Conservation (phyloP, 2,888 invertebrate genomes). For the Lithophane ornitopus region DNA sequence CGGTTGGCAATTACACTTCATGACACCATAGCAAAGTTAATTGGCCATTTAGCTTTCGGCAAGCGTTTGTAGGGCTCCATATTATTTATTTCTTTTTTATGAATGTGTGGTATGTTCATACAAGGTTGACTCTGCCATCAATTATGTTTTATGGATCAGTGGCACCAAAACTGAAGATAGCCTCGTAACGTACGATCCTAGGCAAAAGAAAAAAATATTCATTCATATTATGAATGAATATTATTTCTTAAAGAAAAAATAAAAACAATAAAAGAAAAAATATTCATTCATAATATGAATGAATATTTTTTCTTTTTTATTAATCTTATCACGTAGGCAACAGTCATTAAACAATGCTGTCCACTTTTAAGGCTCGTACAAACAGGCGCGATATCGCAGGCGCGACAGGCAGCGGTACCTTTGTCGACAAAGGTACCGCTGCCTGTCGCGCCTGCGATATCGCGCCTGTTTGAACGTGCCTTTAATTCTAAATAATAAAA, state of each 20-base stretch:
- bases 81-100: slow-evolving; percentile 64
- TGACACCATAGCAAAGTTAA: slow-evolving; percentile 64
- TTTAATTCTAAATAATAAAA: background rate
- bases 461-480: too few relatives aligned
- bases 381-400: too few relatives aligned
- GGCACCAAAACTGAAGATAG: slow-evolving; percentile 27
- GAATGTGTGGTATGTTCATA: slow-evolving; percentile 20
- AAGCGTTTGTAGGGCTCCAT: slow-evolving; percentile 49
- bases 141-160: slow-evolving; percentile 31
- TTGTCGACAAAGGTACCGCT: too few relatives aligned
- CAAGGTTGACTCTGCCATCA: slow-evolving; percentile 26
- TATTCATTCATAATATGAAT: too few relatives aligned
- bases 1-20: slow-evolving; percentile 60
- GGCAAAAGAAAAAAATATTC: too few relatives aligned
- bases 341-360: background rate
- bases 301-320: background rate
- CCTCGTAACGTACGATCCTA: slow-evolving; percentile 8
- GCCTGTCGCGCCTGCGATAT: too few relatives aligned
- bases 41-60: slow-evolving; percentile 63
- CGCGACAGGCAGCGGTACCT: too few relatives aligned
- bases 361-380: too few relatives aligned
- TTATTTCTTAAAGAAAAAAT: too few relatives aligned
- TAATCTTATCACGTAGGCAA: background rate
- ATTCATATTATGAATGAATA: background rate
- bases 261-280: too few relatives aligned